A percentile compares a stretch with the other conserved stretches of the same genome.
These are phyloP conservation scores for Chaetodon trifasciatus DNA, from an alignment of 2,797 vertebrate genomes.

Conservation along the genomic window DNA sequence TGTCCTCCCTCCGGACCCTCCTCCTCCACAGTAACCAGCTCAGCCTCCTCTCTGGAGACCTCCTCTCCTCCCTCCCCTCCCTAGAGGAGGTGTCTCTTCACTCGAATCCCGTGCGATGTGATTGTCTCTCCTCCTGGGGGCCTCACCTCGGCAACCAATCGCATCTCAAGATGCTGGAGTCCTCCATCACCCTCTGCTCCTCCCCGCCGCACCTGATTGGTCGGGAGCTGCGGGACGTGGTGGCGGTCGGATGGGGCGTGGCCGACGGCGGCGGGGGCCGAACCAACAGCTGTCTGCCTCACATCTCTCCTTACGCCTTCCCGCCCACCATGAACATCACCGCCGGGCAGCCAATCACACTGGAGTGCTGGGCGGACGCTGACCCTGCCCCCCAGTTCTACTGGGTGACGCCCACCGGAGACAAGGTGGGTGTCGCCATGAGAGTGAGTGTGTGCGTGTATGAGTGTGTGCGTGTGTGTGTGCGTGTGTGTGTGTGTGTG, in stretches of 20 bases:
- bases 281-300: constrained; percentile 83
- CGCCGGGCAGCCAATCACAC: constrained; percentile 79
- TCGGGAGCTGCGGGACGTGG: constrained; percentile 82
- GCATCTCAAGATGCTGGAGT: constrained; percentile 82
- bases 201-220: constrained; percentile 82
- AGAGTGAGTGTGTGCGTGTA: too few species aligned
- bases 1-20: constrained; percentile 83
- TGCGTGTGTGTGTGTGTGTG: too few species aligned
- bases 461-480: too few species aligned
- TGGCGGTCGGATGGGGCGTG: constrained; percentile 73
- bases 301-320: constrained; percentile 83
- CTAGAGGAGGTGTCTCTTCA: constrained; percentile 84
- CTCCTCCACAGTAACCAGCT: constrained; percentile 86
- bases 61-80: constrained; percentile 78
- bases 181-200: constrained; percentile 84
- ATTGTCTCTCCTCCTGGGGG: constrained; percentile 86
- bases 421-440: constrained; percentile 76
- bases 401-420: constrained; percentile 88
- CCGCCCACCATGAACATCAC: constrained; percentile 80
- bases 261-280: constrained; percentile 29
- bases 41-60: constrained; percentile 77
- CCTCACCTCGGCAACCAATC: constrained; percentile 83
- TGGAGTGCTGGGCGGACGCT: constrained; percentile 87
- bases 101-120: constrained; percentile 88
- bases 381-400: constrained; percentile 88